Base-by-base conservation (phyloP, 2,888 invertebrate genomes). In the Tillus elongatus region DNA sequence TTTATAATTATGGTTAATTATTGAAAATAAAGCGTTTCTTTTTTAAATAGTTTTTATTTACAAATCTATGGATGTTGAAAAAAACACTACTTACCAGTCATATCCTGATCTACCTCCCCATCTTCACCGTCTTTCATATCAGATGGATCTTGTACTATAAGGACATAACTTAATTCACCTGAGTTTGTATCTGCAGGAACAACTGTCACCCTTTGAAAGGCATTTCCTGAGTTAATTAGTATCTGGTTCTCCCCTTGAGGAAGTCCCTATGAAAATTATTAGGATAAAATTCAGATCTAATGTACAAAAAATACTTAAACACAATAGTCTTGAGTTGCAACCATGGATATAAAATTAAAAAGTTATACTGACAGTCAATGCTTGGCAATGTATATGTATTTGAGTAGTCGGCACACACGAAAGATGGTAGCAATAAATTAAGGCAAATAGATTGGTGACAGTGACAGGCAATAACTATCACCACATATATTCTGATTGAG, bases 151-250 rank as follows among this genome's bases (percentile, higher is more conserved):
- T 83, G 82, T 8, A 91, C 86, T 38, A 91, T 87, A 9, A 91
- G 72, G 0, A 92, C 86, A 57, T 90, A 91, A 66, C 86, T 88
- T 19, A 90, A 77, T 67, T 90, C 89, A 1, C 83, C 84, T 14
- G 77, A 74, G 50, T 75, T 76, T 1, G 74, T 73, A 45, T 85
- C 83, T 0, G 87, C 80, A 0, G 89, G 89, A 33, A 90, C 79
- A 44, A 90, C 76, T 1, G 89, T 87, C 1, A 90, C 83, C 0
- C 88, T 81, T 64, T 87, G 87, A 62, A 75, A 87, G 2, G 74
- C 71, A 47, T 79, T 79, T 3, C 71, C 72, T 12, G 74, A 68
- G 57, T 73, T 72, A 6, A 73, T 65, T 8, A 73, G 60, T 46
- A 73, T 70, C 42, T 70, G 70, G 51, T 68, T 69, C 9, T 59